Evolutionary conservation across 64 coral and sea anemone genomes (phyloP).

Genomic region (Montipora cactus): DNA sequence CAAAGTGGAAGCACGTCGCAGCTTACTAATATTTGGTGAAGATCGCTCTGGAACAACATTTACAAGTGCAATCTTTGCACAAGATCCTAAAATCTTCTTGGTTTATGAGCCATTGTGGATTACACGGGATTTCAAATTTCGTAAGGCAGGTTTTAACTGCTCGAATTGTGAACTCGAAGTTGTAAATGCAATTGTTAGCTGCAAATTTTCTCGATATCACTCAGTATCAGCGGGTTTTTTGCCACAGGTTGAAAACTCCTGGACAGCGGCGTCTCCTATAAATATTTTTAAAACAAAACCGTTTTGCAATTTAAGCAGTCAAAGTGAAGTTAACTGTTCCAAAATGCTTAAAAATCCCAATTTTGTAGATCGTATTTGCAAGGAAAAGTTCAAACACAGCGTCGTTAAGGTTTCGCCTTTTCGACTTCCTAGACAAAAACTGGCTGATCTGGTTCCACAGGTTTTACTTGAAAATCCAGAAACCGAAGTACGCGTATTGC

Average conservation of each 20-base stretch:
- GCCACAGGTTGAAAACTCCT: not conserved
- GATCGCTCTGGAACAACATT: constrained; percentile 71
- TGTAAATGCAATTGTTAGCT: constrained; percentile 33
- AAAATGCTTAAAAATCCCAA: not conserved
- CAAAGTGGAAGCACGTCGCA: not conserved
- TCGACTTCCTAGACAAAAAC: constrained; percentile 27
- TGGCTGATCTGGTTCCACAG: constrained; percentile 21
- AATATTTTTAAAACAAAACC: constrained; percentile 40
- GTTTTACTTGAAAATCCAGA: constrained; percentile 52
- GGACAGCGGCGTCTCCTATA: not conserved
- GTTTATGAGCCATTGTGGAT: constrained; percentile 71
- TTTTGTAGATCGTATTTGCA: constrained; percentile 39
- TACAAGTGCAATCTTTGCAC: constrained; percentile 51
- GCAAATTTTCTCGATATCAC: constrained; percentile 31
- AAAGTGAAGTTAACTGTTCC: not conserved
- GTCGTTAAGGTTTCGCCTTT: constrained; percentile 42
- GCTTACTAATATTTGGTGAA: constrained; percentile 51
- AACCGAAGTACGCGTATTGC: constrained; percentile 4
- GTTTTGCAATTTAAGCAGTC: constrained; percentile 26
- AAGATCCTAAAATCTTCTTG: constrained; percentile 59
- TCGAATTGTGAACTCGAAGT: constrained; percentile 8
- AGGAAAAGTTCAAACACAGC: constrained; percentile 38
- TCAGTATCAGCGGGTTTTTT: constrained; percentile 13
- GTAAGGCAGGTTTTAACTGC: not conserved
- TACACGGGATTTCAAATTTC: not conserved